phyloP scores from a whole-genome alignment of 2,888 invertebrate species.

The Chloroclysta siterata region DNA sequence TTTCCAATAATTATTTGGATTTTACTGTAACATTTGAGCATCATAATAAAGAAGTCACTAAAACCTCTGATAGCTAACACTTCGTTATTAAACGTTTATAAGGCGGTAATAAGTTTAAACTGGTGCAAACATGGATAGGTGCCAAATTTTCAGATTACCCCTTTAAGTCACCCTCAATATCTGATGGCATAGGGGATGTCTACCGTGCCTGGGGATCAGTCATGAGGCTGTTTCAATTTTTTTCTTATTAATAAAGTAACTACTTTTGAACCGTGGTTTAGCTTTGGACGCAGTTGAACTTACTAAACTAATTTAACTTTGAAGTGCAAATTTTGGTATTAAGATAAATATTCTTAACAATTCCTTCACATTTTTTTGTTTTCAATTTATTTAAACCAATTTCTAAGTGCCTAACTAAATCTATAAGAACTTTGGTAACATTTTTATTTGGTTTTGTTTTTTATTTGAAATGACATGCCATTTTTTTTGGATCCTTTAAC shows the following conservation, averaged over 20 bases:
- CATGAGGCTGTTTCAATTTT: neutral
- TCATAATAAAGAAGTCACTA: no score
- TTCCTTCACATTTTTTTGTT: constrained; percentile 26
- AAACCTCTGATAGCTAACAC: no score
- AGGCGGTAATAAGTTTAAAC: no score
- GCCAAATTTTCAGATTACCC: no score
- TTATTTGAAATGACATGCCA: neutral
- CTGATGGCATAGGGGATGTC: no score
- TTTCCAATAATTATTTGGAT: no score
- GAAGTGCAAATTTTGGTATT: constrained; percentile 7
- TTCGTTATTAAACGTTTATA: no score
- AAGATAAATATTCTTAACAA: constrained; percentile 18
- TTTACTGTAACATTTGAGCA: no score
- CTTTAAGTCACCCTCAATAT: no score
- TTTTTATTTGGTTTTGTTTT: constrained; percentile 16
- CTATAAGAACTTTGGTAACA: constrained; percentile 26
- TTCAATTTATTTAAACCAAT: constrained; percentile 11
- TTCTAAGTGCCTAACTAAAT: constrained; percentile 2
- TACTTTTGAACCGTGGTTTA: constrained; percentile 2
- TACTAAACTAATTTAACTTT: neutral
- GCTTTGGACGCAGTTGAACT: neutral
- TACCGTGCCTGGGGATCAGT: neutral
- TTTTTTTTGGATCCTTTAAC: neutral
- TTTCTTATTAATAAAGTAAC: neutral
- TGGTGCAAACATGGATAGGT: no score